Percentiles rank a stretch among this genome's conserved stretches.
phyloP scores from a whole-genome alignment of 2,797 vertebrate species.

The Sternotherus odoratus region DNA sequence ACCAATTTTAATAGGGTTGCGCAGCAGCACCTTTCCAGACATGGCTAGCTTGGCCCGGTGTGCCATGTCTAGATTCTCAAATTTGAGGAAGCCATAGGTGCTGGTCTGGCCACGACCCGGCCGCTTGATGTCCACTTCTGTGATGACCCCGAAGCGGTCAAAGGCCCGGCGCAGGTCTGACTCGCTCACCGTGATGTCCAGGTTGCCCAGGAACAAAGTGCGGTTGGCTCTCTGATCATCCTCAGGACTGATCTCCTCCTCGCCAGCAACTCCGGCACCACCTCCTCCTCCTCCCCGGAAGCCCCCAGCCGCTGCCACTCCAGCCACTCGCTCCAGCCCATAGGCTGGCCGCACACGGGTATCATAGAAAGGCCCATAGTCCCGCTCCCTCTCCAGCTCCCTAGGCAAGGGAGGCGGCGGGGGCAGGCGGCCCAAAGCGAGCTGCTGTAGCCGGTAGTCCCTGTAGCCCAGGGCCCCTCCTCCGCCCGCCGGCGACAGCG shows the following conservation, averaged over 20 bases:
- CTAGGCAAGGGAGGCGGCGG: constrained; percentile 93
- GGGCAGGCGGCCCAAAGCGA: constrained; percentile 92
- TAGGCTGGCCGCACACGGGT: constrained; percentile 91
- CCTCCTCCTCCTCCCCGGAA: constrained; percentile 83
- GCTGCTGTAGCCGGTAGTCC: constrained; percentile 95
- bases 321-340: constrained; percentile 85
- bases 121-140: constrained; percentile 97
- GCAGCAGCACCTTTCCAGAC: constrained; percentile 96
- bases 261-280: constrained; percentile 1
- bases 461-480: constrained; percentile 91
- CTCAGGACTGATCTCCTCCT: constrained; percentile 96
- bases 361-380: constrained; percentile 93
- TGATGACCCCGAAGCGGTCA: constrained; percentile 96
- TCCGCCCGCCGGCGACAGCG: constrained; percentile 87
- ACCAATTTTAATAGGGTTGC: constrained; percentile 96
- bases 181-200: constrained; percentile 95
- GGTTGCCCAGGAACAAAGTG: constrained; percentile 96
- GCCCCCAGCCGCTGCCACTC: constrained; percentile 78
- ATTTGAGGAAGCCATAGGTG: constrained; percentile 97
- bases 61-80: constrained; percentile 99
- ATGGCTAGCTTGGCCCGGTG: constrained; percentile 96
- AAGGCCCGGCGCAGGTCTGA: constrained; percentile 93
- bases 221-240: constrained; percentile 97
- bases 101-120: constrained; percentile 92
- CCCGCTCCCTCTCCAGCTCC: constrained; percentile 94